Evolutionary conservation across 1,140 invertebrate species (phyloP).

Genomic region (Brachionus angularis): DNA sequence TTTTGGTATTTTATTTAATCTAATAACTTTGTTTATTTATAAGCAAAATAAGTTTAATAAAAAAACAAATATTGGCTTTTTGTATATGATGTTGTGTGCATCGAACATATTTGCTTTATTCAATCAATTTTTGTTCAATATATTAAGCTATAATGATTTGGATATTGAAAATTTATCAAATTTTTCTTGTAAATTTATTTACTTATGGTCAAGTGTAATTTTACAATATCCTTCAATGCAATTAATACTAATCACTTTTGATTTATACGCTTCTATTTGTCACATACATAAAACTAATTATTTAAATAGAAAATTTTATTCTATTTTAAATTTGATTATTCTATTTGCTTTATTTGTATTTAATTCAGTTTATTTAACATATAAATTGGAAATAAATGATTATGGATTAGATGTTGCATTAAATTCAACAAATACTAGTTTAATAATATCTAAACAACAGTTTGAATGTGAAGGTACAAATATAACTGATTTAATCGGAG

Average conservation of each 20-base stretch:
- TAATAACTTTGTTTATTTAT: not conserved
- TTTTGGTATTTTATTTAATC: not conserved
- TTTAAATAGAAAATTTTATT: not conserved
- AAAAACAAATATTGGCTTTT: slow-evolving; percentile 25
- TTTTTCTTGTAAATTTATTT: slow-evolving; percentile 17
- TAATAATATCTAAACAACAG: too few relatives aligned
- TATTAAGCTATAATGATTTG: not conserved
- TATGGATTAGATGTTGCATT: too few relatives aligned
- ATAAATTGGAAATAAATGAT: not conserved
- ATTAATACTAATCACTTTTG: slow-evolving; percentile 1
- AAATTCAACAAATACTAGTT: not conserved
- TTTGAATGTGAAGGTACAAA: slow-evolving; percentile 4
- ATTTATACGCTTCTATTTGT: slow-evolving; percentile 15
- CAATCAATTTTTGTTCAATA: not conserved
- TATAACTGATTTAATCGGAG: slow-evolving; percentile 17
- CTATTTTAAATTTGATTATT: not conserved
- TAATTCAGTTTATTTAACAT: slow-evolving; percentile 20
- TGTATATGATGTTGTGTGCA: slow-evolving; percentile 5
- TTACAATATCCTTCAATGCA: slow-evolving; percentile 3
- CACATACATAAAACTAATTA: not conserved
- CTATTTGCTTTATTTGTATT: not conserved
- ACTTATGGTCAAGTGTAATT: not conserved
- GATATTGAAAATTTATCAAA: not conserved
- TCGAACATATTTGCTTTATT: not conserved
- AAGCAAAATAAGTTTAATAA: not conserved